phyloP scores from a whole-genome alignment of 2,888 invertebrate genomes.

The Malthinus flaveolus region DNA sequence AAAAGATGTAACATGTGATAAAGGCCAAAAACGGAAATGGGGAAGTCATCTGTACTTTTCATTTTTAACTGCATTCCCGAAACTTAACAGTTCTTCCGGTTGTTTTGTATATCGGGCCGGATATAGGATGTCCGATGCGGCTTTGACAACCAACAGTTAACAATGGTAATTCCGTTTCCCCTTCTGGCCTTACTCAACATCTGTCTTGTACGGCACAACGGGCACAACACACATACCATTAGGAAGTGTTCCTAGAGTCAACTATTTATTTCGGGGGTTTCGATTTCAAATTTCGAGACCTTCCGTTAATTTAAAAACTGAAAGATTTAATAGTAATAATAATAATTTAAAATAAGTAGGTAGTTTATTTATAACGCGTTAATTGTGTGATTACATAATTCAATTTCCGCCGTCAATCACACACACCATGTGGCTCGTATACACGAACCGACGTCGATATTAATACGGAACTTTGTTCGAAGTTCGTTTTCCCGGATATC shows the following conservation, averaged over 20 bases:
- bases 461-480: not conserved
- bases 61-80: constrained; percentile 38
- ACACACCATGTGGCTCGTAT: constrained; percentile 14
- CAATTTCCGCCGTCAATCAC: constrained; percentile 11
- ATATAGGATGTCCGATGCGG: constrained; percentile 54
- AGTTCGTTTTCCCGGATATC: constrained; percentile 2
- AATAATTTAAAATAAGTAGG: not conserved
- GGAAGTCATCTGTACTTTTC: constrained; percentile 35
- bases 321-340: no score
- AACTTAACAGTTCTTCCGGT: constrained; percentile 43
- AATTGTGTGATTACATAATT: constrained; percentile 20
- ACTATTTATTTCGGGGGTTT: not conserved
- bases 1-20: no score
- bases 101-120: constrained; percentile 43
- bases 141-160: constrained; percentile 37
- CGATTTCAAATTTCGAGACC: not conserved
- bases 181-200: constrained; percentile 19
- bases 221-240: constrained; percentile 7
- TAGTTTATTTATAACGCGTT: constrained; percentile 4
- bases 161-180: constrained; percentile 34
- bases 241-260: not conserved
- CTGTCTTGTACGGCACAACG: constrained; percentile 20
- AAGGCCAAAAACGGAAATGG: constrained; percentile 9
- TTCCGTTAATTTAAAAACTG: not conserved
- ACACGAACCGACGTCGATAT: not conserved